Percentiles rank a stretch among this genome's conserved stretches.
phyloP scores from a whole-genome alignment of 1,140 invertebrate species.

The Scaptomyza hsui region DNA sequence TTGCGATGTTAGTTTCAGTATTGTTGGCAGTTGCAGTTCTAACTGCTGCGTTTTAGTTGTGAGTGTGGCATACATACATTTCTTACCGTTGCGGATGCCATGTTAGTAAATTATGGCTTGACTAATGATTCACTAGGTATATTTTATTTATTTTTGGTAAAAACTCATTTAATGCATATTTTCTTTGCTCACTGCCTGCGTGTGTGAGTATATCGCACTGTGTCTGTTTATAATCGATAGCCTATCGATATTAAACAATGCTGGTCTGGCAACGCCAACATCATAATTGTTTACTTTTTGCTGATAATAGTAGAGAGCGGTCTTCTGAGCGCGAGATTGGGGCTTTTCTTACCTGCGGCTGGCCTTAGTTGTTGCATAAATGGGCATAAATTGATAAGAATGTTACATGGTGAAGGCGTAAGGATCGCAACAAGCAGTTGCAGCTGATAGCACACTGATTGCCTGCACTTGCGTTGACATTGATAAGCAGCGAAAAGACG shows the following conservation, averaged over 20 bases:
- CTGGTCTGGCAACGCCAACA: slow-evolving; percentile 33
- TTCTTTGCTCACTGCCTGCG: slow-evolving; percentile 56
- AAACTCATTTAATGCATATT: slow-evolving; percentile 62
- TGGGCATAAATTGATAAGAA: slow-evolving; percentile 22
- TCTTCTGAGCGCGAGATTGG: slow-evolving; percentile 3
- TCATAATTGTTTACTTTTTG: slow-evolving; percentile 50
- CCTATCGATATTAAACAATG: slow-evolving; percentile 3
- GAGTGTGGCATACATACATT: slow-evolving; percentile 82
- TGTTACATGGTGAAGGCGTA: background rate
- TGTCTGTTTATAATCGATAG: background rate
- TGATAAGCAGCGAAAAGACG: slow-evolving; percentile 40
- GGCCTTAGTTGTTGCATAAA: slow-evolving; percentile 25
- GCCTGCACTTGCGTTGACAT: background rate
- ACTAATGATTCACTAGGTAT: slow-evolving; percentile 40
- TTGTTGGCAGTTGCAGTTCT: slow-evolving; percentile 13
- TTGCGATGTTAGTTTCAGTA: slow-evolving; percentile 20
- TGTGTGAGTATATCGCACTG: slow-evolving; percentile 42
- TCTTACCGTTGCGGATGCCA: slow-evolving; percentile 84
- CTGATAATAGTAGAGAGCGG: slow-evolving; percentile 36
- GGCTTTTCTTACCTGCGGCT: background rate
- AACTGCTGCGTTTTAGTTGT: slow-evolving; percentile 51
- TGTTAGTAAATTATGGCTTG: slow-evolving; percentile 33
- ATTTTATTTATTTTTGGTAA: slow-evolving; percentile 19
- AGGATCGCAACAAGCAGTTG: slow-evolving; percentile 1
- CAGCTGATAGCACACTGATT: background rate